phyloP scores from a whole-genome alignment of 2,888 invertebrate genomes.

The Deilephila porcellus region DNA sequence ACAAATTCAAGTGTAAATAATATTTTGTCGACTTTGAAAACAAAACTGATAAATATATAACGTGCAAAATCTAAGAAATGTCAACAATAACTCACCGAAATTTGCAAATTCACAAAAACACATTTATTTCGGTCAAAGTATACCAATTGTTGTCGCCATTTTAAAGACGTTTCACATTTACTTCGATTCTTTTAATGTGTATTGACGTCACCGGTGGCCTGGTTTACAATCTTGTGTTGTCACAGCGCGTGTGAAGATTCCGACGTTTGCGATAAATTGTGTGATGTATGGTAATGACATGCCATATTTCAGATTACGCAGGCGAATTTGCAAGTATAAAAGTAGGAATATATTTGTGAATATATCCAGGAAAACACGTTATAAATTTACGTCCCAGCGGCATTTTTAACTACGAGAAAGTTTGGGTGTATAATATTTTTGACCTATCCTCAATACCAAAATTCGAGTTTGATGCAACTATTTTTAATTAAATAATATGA shows the following conservation, averaged over 20 bases:
- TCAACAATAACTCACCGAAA: not conserved
- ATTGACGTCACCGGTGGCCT: conserved; percentile 19
- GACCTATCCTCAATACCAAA: too few relatives aligned
- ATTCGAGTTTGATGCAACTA: too few relatives aligned
- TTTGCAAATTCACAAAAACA: not conserved
- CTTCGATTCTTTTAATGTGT: conserved; percentile 4
- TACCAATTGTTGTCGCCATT: conserved; percentile 14
- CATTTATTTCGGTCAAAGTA: conserved; percentile 25
- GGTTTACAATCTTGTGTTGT: conserved; percentile 9
- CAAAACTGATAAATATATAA: too few relatives aligned
- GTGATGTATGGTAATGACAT: conserved; percentile 6
- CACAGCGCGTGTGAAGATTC: not conserved
- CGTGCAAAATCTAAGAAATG: too few relatives aligned
- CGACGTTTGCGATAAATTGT: conserved; percentile 3
- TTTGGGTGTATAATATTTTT: too few relatives aligned
- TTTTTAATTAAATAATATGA: too few relatives aligned
- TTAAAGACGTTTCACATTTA: conserved; percentile 11
- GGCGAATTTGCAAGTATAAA: not conserved
- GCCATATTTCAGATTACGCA: not conserved
- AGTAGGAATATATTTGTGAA: not conserved
- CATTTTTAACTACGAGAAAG: too few relatives aligned
- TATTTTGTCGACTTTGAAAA: too few relatives aligned
- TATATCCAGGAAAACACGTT: not conserved
- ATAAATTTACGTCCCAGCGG: not conserved
- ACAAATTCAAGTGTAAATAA: too few relatives aligned